A percentile compares a stretch with the other conserved stretches of the same genome.
Evolutionary conservation across 2,113 vertebrate genomes (phyloP).

Genomic region (Myotis davidii): DNA sequence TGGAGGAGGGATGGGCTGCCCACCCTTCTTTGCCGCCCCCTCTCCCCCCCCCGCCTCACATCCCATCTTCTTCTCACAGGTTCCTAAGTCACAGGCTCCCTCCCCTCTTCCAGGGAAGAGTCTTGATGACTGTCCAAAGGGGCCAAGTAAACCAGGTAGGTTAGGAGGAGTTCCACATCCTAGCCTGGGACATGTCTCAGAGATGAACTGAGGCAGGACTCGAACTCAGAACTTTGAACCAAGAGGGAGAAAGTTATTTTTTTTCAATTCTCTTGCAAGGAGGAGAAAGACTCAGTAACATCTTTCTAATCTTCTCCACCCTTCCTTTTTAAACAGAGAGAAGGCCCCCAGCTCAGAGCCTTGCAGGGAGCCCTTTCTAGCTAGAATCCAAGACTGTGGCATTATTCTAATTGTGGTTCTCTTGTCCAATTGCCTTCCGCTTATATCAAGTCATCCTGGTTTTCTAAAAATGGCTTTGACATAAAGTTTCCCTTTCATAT

Average conservation of each 20-base stretch:
- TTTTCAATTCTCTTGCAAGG: not conserved
- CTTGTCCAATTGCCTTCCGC: constrained; percentile 15
- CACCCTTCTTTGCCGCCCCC: not conserved
- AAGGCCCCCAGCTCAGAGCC: not conserved
- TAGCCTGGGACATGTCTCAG: not conserved
- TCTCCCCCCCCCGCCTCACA: not conserved
- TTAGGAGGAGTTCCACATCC: not conserved
- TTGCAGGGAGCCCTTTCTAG: not conserved
- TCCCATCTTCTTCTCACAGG: not conserved
- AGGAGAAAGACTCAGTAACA: not conserved
- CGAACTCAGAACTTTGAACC: not conserved
- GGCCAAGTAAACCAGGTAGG: not conserved
- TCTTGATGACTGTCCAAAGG: not conserved
- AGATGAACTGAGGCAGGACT: not conserved
- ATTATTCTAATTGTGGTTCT: not conserved
- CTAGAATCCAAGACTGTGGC: not conserved
- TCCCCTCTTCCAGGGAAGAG: not conserved
- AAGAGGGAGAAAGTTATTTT: not conserved
- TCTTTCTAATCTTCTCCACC: not conserved
- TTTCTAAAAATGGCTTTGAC: not conserved
- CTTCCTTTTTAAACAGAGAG: not conserved
- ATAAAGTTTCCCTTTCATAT: not conserved
- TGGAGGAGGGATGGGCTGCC: not conserved
- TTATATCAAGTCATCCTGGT: not conserved
- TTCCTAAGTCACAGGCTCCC: not conserved